Evolutionary conservation across 2,888 invertebrate genomes (phyloP), one percentile per base, ranked within the genome.

Genomic region (Prenolepis imparis): DNA sequence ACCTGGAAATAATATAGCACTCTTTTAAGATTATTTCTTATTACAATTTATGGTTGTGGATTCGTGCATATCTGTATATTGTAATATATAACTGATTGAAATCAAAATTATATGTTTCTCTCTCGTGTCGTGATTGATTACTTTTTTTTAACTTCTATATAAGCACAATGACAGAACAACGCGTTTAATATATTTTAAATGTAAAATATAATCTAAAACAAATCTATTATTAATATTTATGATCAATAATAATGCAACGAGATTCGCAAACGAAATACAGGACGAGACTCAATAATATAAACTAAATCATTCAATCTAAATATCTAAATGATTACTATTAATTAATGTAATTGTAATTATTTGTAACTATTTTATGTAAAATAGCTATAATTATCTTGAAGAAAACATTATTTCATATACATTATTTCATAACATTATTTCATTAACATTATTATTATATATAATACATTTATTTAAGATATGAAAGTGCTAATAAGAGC

Each of bases 1-100:
- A 91, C 90, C 96, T 96, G 93, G 84, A 95, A 95, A 90, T 90
- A 88, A 88, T 83, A 86, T 84, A 86, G 75, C 82, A 87, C 66
- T 52, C 3, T 84, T 83, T 88, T 89, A 77, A 84, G 64, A 85
- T 87, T 64, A 70, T 41, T 41, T 75, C 73, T 83, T 66, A 67
- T n/a, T 55, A 72, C 57, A 52, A 59, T 44, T 21, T n/a, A 18
- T 48, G 66, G 32, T 3, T 75, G 59, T 57, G 73, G n/a, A 73
- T 63, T 83, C 85, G 55, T 78, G 66, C n/a, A n/a, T 59, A 73
- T 85, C 61, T 64, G 9, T 8, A 2, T 1, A 28, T 63, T 55
- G 36, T 73, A 78, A 44, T 55, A 21, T 21, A 36, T 55, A 44
- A 82, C 24, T 8, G 11, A 41, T 18, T 48, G 8, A 64, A 73